These are phyloP conservation scores for Probaryconus sp. DNA, from an alignment of 1,140 invertebrate genomes.

Conservation along the genomic window DNA sequence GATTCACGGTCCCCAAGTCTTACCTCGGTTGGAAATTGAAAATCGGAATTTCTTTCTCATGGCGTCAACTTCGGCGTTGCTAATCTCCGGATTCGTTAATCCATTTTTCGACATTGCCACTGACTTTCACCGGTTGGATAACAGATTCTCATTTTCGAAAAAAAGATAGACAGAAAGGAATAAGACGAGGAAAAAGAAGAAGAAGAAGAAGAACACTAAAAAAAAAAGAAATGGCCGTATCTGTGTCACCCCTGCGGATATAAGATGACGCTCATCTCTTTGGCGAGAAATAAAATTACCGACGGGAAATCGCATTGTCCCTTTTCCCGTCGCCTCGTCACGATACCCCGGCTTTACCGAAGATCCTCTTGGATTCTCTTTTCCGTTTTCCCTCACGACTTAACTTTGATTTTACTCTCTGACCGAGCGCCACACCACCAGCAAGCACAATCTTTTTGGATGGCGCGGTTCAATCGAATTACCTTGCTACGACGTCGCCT, in stretches of 20 bases:
- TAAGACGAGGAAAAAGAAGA: background rate
- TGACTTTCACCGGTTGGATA: constrained; percentile 10
- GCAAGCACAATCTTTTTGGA: constrained; percentile 37
- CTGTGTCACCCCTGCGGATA: constrained; percentile 48
- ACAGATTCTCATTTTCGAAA: constrained; percentile 25
- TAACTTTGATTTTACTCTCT: constrained; percentile 54
- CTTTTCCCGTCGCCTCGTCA: constrained; percentile 33
- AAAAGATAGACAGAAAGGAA: constrained; percentile 12
- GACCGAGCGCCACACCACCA: constrained; percentile 14
- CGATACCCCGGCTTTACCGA: constrained; percentile 31
- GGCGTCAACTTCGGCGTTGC: constrained; percentile 1
- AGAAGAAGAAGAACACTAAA: constrained; percentile 7
- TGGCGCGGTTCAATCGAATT: constrained; percentile 28
- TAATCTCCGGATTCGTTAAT: constrained; percentile 34
- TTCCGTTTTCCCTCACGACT: constrained; percentile 43
- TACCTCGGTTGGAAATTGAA: constrained; percentile 29
- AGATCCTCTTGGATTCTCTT: constrained; percentile 49
- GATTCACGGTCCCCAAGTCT: constrained; percentile 16
- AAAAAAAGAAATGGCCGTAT: constrained; percentile 40
- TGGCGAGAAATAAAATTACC: constrained; percentile 64
- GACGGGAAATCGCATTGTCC: constrained; percentile 61
- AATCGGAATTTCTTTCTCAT: constrained; percentile 24
- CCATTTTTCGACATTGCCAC: constrained; percentile 26
- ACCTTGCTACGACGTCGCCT: background rate
- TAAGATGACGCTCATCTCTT: constrained; percentile 60